Evolutionary conservation across 2,113 vertebrate genomes (phyloP), one percentile per base, ranked within the genome.

Genomic region (Cochlearius cochlearius): DNA sequence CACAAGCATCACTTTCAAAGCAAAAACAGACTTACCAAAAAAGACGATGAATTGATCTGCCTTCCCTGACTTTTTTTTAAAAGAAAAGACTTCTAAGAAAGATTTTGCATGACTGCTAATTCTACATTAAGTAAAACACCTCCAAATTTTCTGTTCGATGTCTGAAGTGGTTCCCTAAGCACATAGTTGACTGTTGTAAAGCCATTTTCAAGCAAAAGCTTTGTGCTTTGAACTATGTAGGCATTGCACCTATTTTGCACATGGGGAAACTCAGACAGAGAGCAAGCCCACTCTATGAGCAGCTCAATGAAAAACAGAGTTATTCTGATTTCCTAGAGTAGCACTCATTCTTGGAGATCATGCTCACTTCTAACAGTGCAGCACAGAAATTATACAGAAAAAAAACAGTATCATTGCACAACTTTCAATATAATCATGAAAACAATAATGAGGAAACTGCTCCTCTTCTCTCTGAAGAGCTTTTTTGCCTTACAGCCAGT

Each of bases 381-480:
- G 60, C 41, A 86, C 1, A 4, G 27, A 86, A 79, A 88, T 22
- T 0, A 84, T 22, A 91, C 6, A 30, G 34, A 50, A 79, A 85
- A 93, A 76, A 79, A 0, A 1, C 7, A 34, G 26, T 55, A 86
- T 30, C 5, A 52, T 56, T 0, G 0, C 17, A 15, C 27, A 80
- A 75, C 69, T 87, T 94, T 25, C 69, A 75, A 75, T 9, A n/a
- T 19, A 15, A 72, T 49, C 64, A 92, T 6, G 11, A 86, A 92
- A 75, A 52, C 45, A 93, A 52, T 59, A 76, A 95, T 23, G 23
- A 93, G 19, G 14, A 92, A 94, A 85, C 8, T 62, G 68, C 15
- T 91, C 23, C 32, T 66, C 52, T 76, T 50, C 36, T 56, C 73
- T 95, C 77, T 66, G 16, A 94, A 84, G 77, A 85, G 14, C 7